Evolutionary conservation across 1,140 invertebrate species (phyloP).

Genomic region (Agrilus planipennis): DNA sequence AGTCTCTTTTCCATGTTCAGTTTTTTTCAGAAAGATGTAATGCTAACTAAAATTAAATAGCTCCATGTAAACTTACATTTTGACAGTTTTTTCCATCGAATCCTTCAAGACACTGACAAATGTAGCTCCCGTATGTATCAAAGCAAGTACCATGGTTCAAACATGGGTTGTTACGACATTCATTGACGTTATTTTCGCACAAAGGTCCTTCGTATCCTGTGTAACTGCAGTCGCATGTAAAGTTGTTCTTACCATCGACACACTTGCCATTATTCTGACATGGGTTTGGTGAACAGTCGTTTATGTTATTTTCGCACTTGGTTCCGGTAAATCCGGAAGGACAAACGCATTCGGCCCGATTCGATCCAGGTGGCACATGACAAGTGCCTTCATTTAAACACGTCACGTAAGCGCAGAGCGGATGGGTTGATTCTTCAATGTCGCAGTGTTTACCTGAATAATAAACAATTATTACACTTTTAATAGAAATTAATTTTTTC

Average conservation of each 20-base stretch:
- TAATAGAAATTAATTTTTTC: conserved; percentile 2
- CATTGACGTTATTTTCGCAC: conserved; percentile 78
- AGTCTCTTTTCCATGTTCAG: conserved; percentile 42
- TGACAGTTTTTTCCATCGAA: conserved; percentile 74
- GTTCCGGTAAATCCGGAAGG: conserved; percentile 48
- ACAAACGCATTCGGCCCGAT: conserved; percentile 47
- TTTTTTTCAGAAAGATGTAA: conserved; percentile 50
- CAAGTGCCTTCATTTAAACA: conserved; percentile 64
- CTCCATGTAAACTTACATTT: conserved; percentile 30
- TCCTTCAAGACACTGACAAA: conserved; percentile 72
- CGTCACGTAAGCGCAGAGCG: conserved; percentile 56
- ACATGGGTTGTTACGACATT: conserved; percentile 65
- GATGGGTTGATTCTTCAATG: conserved; percentile 52
- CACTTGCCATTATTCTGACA: conserved; percentile 79
- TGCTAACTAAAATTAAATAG: conserved; percentile 19
- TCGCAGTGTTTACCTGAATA: conserved; percentile 62
- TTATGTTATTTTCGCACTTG: conserved; percentile 54
- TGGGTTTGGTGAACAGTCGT: conserved; percentile 58
- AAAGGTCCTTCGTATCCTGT: conserved; percentile 66
- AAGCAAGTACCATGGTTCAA: conserved; percentile 65
- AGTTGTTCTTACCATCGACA: conserved; percentile 63
- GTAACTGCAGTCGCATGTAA: conserved; percentile 59
- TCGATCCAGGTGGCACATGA: conserved; percentile 41
- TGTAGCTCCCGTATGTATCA: conserved; percentile 66
- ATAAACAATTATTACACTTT: neutral